A percentile compares a stretch with the other conserved stretches of the same genome.
These are phyloP conservation scores for Agrenia bidenticulata DNA, from an alignment of 2,888 invertebrate species.

Conservation along the genomic window DNA sequence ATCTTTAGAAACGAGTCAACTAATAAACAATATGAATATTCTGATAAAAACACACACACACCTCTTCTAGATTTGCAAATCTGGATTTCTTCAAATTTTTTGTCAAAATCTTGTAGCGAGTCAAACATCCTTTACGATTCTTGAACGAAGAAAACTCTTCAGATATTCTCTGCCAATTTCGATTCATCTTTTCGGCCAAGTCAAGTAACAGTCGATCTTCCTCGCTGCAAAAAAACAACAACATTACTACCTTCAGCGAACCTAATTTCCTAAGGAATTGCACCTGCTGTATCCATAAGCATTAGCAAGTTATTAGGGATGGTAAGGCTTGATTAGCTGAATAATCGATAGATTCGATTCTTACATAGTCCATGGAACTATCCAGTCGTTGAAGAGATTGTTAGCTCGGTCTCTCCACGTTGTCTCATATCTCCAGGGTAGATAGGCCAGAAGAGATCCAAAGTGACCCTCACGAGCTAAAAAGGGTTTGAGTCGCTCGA, in stretches of 20 bases:
- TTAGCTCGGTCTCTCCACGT: slow-evolving; percentile 51
- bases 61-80: slow-evolving; percentile 18
- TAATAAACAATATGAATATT: too few species aligned
- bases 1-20: too few species aligned
- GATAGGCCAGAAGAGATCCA: slow-evolving; percentile 43
- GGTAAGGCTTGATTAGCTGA: too few species aligned
- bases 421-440: slow-evolving; percentile 51
- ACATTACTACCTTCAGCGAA: not conserved
- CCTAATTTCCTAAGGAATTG: not conserved
- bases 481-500: slow-evolving; percentile 45
- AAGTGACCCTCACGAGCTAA: slow-evolving; percentile 46
- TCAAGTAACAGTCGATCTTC: slow-evolving; percentile 45
- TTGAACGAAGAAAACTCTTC: slow-evolving; percentile 48
- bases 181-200: slow-evolving; percentile 36
- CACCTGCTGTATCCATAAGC: not conserved
- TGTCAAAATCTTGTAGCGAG: slow-evolving; percentile 45
- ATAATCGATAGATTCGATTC: slow-evolving; percentile 2
- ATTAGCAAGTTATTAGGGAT: not conserved
- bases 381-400: slow-evolving; percentile 48
- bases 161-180: slow-evolving; percentile 49
- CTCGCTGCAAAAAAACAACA: slow-evolving; percentile 33
- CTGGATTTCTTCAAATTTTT: slow-evolving; percentile 28
- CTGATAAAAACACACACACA: not conserved
- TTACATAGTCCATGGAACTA: slow-evolving; percentile 52
- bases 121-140: slow-evolving; percentile 50